These are phyloP conservation scores for Upupa epops DNA, from an alignment of 2,113 vertebrate species.

Conservation along the genomic window DNA sequence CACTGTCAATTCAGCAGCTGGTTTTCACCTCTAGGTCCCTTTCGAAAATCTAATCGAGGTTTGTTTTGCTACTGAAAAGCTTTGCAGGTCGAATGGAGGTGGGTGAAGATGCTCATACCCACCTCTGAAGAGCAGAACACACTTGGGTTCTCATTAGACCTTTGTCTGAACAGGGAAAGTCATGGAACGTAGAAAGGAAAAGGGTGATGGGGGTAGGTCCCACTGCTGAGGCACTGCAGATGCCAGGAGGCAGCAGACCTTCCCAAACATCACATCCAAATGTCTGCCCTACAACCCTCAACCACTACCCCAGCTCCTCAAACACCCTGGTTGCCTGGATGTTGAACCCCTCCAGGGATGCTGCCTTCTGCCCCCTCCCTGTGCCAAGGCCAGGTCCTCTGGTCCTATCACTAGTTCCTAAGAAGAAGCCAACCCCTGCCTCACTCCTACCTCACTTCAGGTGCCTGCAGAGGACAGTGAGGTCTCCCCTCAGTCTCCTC, in stretches of 20 bases:
- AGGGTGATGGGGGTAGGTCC: background rate
- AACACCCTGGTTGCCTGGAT: too few relatives aligned
- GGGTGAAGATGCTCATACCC: background rate
- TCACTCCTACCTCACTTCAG: too few relatives aligned
- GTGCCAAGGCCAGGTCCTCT: too few relatives aligned
- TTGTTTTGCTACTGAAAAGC: background rate
- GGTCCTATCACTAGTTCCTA: too few relatives aligned
- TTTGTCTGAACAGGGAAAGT: background rate
- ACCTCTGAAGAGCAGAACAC: background rate
- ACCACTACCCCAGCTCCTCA: too few relatives aligned
- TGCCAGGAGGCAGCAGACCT: background rate
- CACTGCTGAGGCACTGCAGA: background rate
- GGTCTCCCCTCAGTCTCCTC: too few relatives aligned
- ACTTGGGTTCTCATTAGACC: background rate
- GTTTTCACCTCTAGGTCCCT: background rate
- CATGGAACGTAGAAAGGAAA: fast-evolving
- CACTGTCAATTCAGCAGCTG: background rate
- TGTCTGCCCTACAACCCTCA: too few relatives aligned
- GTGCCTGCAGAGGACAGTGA: too few relatives aligned
- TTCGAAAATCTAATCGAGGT: fast-evolving
- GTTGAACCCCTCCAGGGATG: too few relatives aligned
- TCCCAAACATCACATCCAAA: too few relatives aligned
- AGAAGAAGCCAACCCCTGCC: too few relatives aligned
- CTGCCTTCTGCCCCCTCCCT: too few relatives aligned
- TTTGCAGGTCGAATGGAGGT: background rate